These are phyloP conservation scores for Albula goreensis DNA, from an alignment of 2,113 vertebrate species.

Conservation along the genomic window DNA sequence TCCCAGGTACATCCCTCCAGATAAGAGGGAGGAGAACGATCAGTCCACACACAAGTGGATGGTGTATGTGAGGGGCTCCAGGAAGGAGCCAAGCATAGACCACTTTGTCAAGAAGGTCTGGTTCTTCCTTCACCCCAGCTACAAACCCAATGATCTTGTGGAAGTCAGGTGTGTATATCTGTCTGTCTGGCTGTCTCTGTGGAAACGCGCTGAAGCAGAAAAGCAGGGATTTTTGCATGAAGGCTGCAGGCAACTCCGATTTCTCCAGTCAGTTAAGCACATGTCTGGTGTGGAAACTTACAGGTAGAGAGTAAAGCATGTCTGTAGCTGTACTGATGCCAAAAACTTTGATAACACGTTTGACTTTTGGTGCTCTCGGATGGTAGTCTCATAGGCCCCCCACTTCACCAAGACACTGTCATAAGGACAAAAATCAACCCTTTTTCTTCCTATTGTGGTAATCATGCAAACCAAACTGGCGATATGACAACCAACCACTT, in stretches of 20 bases:
- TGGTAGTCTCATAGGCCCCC: not conserved
- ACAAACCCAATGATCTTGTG: constrained; percentile 97
- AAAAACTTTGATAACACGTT: not conserved
- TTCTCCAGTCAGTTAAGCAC: not conserved
- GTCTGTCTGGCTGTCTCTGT: constrained; percentile 5
- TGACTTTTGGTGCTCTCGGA: not conserved
- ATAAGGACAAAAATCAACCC: not conserved
- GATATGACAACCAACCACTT: not conserved
- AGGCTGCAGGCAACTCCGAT: not conserved
- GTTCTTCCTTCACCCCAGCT: constrained; percentile 98
- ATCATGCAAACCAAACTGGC: not conserved
- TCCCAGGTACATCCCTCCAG: constrained; percentile 92
- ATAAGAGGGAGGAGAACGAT: constrained; percentile 97
- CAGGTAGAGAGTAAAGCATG: not conserved
- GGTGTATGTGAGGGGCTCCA: constrained; percentile 94
- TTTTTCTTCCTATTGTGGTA: not conserved
- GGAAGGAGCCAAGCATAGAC: constrained; percentile 92
- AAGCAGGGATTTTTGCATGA: not conserved
- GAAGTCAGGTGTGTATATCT: constrained; percentile 86
- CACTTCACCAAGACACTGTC: not conserved
- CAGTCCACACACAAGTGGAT: constrained; percentile 99
- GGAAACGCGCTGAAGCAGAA: not conserved
- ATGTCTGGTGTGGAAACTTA: not conserved
- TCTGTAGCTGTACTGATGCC: not conserved
- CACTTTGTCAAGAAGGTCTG: constrained; percentile 99